phyloP scores from a whole-genome alignment of 2,888 invertebrate species.

The Ellobium chinense region DNA sequence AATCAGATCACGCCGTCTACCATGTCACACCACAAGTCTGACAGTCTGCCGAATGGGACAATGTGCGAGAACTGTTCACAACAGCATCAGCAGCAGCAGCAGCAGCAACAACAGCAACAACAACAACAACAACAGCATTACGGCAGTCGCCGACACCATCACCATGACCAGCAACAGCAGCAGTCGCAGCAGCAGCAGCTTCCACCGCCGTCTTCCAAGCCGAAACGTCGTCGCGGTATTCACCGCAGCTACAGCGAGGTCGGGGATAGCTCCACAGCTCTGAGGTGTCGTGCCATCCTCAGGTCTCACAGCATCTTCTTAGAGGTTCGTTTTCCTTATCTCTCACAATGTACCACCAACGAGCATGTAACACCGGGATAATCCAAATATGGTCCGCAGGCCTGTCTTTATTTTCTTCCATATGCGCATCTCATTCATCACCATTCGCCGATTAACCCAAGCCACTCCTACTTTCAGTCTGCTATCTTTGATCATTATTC shows the following conservation, averaged over 20 bases:
- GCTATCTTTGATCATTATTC: too few species aligned
- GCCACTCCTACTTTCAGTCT: too few species aligned
- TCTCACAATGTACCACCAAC: too few species aligned
- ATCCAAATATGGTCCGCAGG: too few species aligned
- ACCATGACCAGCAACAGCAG: background rate
- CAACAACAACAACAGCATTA: background rate
- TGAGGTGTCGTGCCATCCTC: slow-evolving; percentile 16
- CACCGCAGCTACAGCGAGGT: slow-evolving; percentile 40
- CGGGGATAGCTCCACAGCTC: slow-evolving; percentile 28
- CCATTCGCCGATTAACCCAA: too few species aligned
- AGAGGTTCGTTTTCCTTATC: slow-evolving; percentile 26
- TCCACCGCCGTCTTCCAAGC: background rate
- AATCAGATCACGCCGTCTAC: background rate
- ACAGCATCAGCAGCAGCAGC: background rate
- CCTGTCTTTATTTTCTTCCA: too few species aligned
- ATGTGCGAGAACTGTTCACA: background rate
- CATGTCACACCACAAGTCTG: background rate
- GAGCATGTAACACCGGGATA: too few species aligned
- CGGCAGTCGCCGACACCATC: background rate
- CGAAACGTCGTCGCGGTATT: background rate
- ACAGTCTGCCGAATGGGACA: background rate
- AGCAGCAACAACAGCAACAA: background rate
- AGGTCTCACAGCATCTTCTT: slow-evolving; percentile 14
- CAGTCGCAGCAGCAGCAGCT: background rate
- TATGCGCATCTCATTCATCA: too few species aligned